Conservation (phyloP, 1,140 invertebrate species). For the Campoletis sonorensis region DNA sequence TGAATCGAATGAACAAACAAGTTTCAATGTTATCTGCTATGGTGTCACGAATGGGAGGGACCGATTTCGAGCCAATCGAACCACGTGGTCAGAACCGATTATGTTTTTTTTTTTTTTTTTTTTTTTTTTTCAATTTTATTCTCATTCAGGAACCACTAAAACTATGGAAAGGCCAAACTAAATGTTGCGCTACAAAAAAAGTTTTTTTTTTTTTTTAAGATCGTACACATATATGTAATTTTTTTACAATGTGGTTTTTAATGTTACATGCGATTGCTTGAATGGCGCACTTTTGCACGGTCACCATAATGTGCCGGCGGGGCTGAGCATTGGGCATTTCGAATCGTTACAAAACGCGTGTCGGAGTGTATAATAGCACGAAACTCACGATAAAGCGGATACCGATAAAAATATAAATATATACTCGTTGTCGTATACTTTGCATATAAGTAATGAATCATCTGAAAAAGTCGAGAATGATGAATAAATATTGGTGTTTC, state of each 20-base stretch:
- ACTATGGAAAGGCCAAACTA: neutral
- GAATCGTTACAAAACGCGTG: neutral
- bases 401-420: neutral
- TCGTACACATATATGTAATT: no score
- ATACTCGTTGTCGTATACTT: neutral
- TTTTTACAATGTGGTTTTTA: neutral
- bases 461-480: neutral
- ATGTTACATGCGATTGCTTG: neutral
- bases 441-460: neutral
- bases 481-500: neutral
- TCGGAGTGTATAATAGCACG: neutral
- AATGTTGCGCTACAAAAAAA: neutral
- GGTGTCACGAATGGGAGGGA: neutral
- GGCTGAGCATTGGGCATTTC: neutral
- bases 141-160: no score
- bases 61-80: neutral
- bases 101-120: neutral
- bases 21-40: constrained; percentile 19
- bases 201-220: neutral
- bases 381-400: neutral
- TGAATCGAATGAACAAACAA: constrained; percentile 29
- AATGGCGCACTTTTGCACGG: neutral
- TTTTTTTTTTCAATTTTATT: neutral
- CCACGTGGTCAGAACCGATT: neutral
- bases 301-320: neutral